phyloP scores from a whole-genome alignment of 2,113 vertebrate species.

The Geococcyx californianus region DNA sequence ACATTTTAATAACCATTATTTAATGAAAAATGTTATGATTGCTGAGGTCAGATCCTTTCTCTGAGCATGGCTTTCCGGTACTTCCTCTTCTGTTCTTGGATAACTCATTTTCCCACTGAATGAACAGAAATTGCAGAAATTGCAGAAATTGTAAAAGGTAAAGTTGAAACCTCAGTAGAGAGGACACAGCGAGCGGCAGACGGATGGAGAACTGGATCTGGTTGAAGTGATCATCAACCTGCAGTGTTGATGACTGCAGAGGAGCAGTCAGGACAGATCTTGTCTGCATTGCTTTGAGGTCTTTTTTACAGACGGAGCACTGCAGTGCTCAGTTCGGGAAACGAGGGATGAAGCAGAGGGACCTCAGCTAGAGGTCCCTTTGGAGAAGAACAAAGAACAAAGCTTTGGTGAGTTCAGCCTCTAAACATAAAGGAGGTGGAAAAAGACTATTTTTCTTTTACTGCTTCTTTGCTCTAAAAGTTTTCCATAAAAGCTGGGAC shows the following conservation, averaged over 20 bases:
- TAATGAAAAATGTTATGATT: not conserved
- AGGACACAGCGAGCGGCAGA: not conserved
- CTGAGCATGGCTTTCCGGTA: not conserved
- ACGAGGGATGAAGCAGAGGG: not conserved
- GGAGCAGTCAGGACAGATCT: not conserved
- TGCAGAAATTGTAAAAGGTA: not conserved
- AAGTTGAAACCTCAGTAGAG: not conserved
- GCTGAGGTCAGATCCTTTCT: not conserved
- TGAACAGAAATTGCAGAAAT: not conserved
- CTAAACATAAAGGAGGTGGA: not conserved
- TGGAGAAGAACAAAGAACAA: slow-evolving; percentile 52
- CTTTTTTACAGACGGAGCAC: not conserved
- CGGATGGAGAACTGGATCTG: not conserved
- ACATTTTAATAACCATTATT: not conserved
- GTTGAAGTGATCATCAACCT: not conserved
- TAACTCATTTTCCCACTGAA: not conserved
- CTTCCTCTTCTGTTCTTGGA: not conserved
- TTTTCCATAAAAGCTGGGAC: not conserved
- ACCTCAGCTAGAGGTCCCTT: not conserved
- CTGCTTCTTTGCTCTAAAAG: not conserved
- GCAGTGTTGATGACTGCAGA: too few relatives aligned
- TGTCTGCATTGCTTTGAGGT: not conserved
- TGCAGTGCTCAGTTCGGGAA: not conserved
- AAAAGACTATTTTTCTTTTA: not conserved
- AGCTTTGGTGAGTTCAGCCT: slow-evolving; percentile 16